phyloP scores from a whole-genome alignment of 1,140 invertebrate species.

The Eupristina koningsbergeri region DNA sequence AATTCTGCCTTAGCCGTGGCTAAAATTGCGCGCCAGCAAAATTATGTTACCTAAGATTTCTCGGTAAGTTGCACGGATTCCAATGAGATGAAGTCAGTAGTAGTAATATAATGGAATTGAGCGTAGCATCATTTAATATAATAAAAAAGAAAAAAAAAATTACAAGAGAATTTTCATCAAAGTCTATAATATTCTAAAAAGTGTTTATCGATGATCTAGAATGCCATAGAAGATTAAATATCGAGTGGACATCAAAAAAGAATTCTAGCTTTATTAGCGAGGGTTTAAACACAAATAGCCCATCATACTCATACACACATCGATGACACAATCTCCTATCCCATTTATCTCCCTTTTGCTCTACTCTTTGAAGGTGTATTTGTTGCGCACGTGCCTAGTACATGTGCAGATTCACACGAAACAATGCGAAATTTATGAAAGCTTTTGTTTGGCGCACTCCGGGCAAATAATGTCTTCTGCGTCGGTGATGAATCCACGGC shows the following conservation, averaged over 20 bases:
- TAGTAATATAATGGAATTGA: neutral
- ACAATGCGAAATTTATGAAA: conserved; percentile 78
- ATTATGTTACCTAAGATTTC: no score
- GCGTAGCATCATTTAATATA: neutral
- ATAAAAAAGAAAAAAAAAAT: neutral
- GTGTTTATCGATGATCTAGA: neutral
- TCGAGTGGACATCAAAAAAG: neutral
- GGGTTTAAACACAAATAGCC: conserved; percentile 8
- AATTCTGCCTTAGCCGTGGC: no score
- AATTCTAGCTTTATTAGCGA: conserved; percentile 22
- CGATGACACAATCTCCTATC: conserved; percentile 13
- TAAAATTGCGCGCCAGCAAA: no score
- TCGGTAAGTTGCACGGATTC: neutral
- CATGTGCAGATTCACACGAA: neutral
- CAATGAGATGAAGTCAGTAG: neutral
- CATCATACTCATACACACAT: neutral
- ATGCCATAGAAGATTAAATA: neutral
- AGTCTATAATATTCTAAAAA: neutral
- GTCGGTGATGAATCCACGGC: conserved; percentile 99
- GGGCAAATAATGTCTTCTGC: conserved; percentile 97
- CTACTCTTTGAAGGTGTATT: conserved; percentile 26
- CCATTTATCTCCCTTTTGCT: conserved; percentile 8
- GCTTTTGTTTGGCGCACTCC: conserved; percentile 97
- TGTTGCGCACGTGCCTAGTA: neutral
- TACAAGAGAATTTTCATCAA: neutral